Evolutionary conservation across 2,888 invertebrate species (phyloP), one percentile per base, ranked within the genome.

Genomic region (Latrodectus elegans): DNA sequence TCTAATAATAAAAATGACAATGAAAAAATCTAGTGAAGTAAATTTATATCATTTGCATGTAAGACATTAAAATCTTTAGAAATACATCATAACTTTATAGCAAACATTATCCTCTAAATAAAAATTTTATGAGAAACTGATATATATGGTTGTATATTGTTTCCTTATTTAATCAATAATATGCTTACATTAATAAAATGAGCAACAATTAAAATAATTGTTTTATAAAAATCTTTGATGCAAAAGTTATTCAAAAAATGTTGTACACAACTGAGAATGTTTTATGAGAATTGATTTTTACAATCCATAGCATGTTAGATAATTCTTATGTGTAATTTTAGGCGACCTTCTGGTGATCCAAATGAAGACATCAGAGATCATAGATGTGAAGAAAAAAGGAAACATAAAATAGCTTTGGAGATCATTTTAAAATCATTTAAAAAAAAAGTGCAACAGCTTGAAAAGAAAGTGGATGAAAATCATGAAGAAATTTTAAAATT

Each of bases 311-410:
- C n/a, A 74, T 12, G 26, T 74, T 11, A 17, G 11, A 26, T n/a
- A 73, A 12, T 26, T 15, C 26, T 55, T 9, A 53, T 26, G 26
- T 60, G 3, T 73, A 26, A 17, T 17, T 17, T 74, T 15, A 82
- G 82, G 82, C 67, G 82, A 22, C 82, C 82, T 10, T 70, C 74
- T n/a, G 82, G 75, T 49, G 52, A 68, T 49, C 82, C 82, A 38
- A 51, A 75, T 51, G 70, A 75, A 12, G 75, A 82, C 51, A 68
- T 75, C 1, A 68, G 75, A 75, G 82, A 75, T 60, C 82, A 82
- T 51, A 22, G 74, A 11, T 68, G 75, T 68, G 53, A 68, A 4
- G 8, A 49, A 4, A 82, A 82, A 51, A 10, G 14, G 11, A 49
- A 70, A 14, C 75, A 82, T n/a, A 75, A 68, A 51, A 64, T 49